Base-by-base conservation (phyloP, 1,140 invertebrate species). In the Polypedilum pembai region DNA sequence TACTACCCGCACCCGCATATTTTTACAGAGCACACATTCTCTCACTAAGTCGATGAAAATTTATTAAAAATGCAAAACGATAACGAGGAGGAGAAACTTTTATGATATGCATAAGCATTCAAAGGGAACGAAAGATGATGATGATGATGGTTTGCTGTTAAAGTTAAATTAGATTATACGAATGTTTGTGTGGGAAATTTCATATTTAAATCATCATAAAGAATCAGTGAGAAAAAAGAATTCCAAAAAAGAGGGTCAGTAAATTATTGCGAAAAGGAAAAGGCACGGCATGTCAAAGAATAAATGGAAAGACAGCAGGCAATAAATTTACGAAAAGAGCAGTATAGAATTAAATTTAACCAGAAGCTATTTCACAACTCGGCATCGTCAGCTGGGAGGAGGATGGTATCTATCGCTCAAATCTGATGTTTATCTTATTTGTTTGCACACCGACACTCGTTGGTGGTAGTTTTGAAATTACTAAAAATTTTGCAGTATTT, bases 221-320 rank as follows among this genome's bases (percentile, higher is more conserved):
- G n/a, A 56, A 56, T n/a, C 3, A 56, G 45, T n/a, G 45, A 56
- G 45, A 4, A 56, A 4, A 56, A 56, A 56, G 8, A 15, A 56
- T 56, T 56, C 45, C 45, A 56, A n/a, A 56, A 33, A 56, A 56
- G 45, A 56, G 45, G 45, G 45, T 56, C 45, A 56, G 45, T 56
- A 56, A 56, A 56, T 56, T 56, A 56, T 56, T 56, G 45, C 45
- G 12, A 56, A 56, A 56, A 56, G 45, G 45, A 56, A 56, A n/a
- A 56, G 45, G 45, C 45, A 56, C 45, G 45, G 45, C 45, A 56
- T n/a, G 45, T 56, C 45, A 56, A 56, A 56, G 45, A 12, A 56
- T 56, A 56, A n/a, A 56, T 33, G 24, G 24, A 33, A 33, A 33
- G 24, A 33, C 24, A n/a, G 10, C 45, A 56, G n/a, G 45, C 45